Evolutionary conservation across 2,888 invertebrate species (phyloP), one percentile per base, ranked within the genome.

Genomic region (Sycophila texana): DNA sequence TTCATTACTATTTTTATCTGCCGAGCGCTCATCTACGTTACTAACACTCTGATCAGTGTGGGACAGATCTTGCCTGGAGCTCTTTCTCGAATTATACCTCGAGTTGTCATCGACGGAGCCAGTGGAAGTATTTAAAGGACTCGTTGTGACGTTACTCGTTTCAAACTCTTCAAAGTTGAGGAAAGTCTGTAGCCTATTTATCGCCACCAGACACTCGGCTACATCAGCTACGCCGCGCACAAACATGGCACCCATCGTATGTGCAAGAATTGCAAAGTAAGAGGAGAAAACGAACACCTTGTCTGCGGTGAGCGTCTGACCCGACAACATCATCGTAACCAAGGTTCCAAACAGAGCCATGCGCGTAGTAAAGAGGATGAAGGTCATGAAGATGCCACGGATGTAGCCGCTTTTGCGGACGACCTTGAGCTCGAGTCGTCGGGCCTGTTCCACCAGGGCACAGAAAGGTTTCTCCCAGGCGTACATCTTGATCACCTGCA

Each of bases 341-440:
- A 97, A 93, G 0, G 96, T 95, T 67, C 94, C 91, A 86, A 95
- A 96, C 0, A 97, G 91, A 0, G 97, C 95, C 30, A 96, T 91
- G 86, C 97, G 94, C 22, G 96, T 95, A 0, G 96, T 95, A 85
- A 96, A 97, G 26, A 97, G 90, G 88, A 95, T 95, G 87, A 95
- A 95, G 0, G 95, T 95, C 91, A 95, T 92, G 86, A 94, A 94
- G 16, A 95, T 87, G 0, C 93, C 94, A 77, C 95, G 91, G 14
- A 95, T 91, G 81, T 94, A 93, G 0, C 94, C 93, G 0, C 93
- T 93, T 61, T 93, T 93, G 26, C 90, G 92, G 0, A 95, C 92
- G 83, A 94, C 92, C 81, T 91, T 91, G 70, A 93, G 80, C 80
- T 91, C 91, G 18, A 89, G 83, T 39, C 92, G 92, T 86, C 95